These are phyloP conservation scores for Apocrypta bakeri DNA, from an alignment of 1,140 invertebrate species.

Conservation along the genomic window DNA sequence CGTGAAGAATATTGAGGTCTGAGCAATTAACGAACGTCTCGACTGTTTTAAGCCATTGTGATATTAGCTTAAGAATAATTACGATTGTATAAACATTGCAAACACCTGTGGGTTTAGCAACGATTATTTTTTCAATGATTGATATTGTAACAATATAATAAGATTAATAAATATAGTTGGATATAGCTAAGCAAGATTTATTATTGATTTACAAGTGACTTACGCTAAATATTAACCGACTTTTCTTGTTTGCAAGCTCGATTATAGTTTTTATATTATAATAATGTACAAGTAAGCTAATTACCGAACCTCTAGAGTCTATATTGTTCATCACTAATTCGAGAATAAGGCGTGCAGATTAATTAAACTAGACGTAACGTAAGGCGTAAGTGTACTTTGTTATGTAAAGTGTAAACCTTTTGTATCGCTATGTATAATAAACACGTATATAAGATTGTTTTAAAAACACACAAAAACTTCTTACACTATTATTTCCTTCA, in stretches of 20 bases:
- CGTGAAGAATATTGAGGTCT: conserved; percentile 19
- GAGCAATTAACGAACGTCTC: conserved; percentile 60
- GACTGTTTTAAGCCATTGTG: conserved; percentile 71
- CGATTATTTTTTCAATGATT: conserved; percentile 67
- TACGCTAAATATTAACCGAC: not conserved
- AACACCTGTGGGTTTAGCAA: conserved; percentile 45
- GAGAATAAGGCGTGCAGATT: conserved; percentile 20
- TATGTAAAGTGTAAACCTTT: conserved; percentile 53
- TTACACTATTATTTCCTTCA: not conserved
- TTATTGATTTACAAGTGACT: conserved; percentile 52
- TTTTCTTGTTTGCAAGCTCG: conserved; percentile 5
- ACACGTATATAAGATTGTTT: conserved; percentile 53
- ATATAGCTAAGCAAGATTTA: conserved; percentile 55
- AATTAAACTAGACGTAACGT: not conserved
- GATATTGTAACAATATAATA: conserved; percentile 43
- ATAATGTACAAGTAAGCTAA: conserved; percentile 3
- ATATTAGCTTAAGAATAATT: conserved; percentile 70
- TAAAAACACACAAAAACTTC: conserved; percentile 17
- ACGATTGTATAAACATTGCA: conserved; percentile 56
- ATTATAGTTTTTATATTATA: conserved; percentile 2
- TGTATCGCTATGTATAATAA: conserved; percentile 48
- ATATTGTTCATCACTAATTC: conserved; percentile 4
- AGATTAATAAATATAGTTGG: conserved; percentile 37
- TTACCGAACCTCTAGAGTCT: not conserved
- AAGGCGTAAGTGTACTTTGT: conserved; percentile 50